Evolutionary conservation across 1,140 invertebrate species (phyloP).

Genomic region (Philaenus spumarius): DNA sequence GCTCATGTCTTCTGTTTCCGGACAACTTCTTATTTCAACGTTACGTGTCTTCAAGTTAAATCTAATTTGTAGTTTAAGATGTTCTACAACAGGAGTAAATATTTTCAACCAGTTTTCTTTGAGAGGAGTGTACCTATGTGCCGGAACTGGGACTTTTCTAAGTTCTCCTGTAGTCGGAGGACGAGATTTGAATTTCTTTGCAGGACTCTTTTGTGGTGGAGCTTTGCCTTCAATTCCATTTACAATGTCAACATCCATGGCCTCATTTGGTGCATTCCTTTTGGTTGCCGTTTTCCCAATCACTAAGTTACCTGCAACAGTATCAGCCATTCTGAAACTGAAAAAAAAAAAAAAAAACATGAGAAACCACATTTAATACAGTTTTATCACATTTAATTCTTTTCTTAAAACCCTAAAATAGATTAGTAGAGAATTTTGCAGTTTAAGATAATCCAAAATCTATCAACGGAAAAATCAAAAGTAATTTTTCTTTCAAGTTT

Average conservation of each 20-base stretch:
- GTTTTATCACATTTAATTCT: too few species aligned
- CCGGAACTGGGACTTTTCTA: constrained; percentile 56
- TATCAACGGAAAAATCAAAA: too few species aligned
- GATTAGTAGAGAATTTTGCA: too few species aligned
- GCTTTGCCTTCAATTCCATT: constrained; percentile 54
- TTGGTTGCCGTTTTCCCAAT: neutral
- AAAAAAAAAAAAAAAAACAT: too few species aligned
- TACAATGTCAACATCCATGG: constrained; percentile 49
- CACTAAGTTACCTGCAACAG: too few species aligned
- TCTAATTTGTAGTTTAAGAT: constrained; percentile 87
- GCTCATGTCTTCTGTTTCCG: constrained; percentile 78
- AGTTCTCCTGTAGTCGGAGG: constrained; percentile 46
- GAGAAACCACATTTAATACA: too few species aligned
- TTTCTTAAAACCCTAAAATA: too few species aligned
- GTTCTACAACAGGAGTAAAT: constrained; percentile 92
- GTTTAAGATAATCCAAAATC: too few species aligned
- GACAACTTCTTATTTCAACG: constrained; percentile 74
- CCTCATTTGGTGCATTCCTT: neutral
- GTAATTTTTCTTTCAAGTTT: too few species aligned
- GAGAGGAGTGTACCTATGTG: constrained; percentile 80
- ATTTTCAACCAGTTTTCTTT: constrained; percentile 98
- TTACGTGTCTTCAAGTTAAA: constrained; percentile 90
- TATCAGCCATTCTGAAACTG: too few species aligned
- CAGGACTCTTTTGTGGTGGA: constrained; percentile 41
- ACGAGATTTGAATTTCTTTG: constrained; percentile 45